Base-by-base conservation (phyloP, 2,888 invertebrate species). In the Micoletzkya japonica region DNA sequence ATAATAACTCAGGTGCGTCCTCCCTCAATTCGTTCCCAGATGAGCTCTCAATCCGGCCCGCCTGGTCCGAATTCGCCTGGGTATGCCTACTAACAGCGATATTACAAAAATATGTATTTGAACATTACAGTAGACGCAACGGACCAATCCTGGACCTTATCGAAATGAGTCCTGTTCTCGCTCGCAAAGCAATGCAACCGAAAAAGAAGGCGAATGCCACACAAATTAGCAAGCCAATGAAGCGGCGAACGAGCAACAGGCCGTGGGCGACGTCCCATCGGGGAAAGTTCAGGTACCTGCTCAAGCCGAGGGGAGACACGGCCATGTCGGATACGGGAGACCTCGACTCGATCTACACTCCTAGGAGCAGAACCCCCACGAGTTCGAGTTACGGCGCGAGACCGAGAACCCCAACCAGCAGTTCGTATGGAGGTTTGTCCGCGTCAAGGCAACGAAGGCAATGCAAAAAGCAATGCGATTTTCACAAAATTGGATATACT, bases 11-110 rank as follows among this genome's bases (percentile, higher is more conserved):
- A 79, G 79, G 81, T 83, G 20, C 78, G 84, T n/a, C 84, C 84
- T 4, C 84, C 84, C 24, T 85, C 84, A 0, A 81, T 85, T 70
- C 82, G 82, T 71, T 81, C 81, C 6, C 84, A 84, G 72, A 76
- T 85, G 63, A 82, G 82, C 24, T 81, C 79, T 28, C 84, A 84
- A 69, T 81, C 80, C 34, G 84, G 84, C 2, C 84, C 84, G 14
- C 81, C 82, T 1, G 82, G 81, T 37, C 83, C 84, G 26, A 83
- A 85, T 49, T 81, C 81, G n/a, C 84, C 84, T 4, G 83, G 82
- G 34, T 66, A 1, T 3, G 64, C n/a, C n/a, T n/a, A n/a, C n/a
- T n/a, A n/a, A n/a, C n/a, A n/a, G n/a, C n/a, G n/a, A n/a, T n/a
- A n/a, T n/a, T n/a, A n/a, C n/a, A n/a, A n/a, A n/a, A n/a, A n/a